Base-by-base conservation (phyloP, 2,888 invertebrate genomes). In the Trissonchulus latispiculum region DNA sequence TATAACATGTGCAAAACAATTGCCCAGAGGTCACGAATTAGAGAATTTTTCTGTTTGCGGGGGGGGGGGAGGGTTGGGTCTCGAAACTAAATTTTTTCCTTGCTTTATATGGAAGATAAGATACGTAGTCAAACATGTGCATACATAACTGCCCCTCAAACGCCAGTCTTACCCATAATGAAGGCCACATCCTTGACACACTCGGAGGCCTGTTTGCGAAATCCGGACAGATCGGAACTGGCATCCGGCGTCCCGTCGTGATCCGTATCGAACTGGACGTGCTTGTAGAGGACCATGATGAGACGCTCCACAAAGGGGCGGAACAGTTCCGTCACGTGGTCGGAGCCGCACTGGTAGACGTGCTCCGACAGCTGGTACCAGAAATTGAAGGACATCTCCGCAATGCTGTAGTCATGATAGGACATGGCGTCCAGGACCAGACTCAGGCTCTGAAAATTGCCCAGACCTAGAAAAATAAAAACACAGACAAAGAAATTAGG, bases 291-390 rank as follows among this genome's bases (percentile, higher is more conserved):
- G 0, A 93, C 91, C 72, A 90, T 89, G 3, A 96, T 90, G n/a
- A 96, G 86, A 79, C 94, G 87, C 84, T 94, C 92, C 74, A 96
- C 89, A 82, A 94, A 92, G 0, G 95, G 95, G 81, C 90, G 89
- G 84, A 96, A 97, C 48, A 90, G 85, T 69, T 88, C 88, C 0
- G 91, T 92, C n/a, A 93, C 83, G 0, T 89, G 88, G 78, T 91
- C 90, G 80, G 89, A 90, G 82, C 94, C 91, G 77, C 90, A 89
- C 79, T 92, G 90, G 84, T 95, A 97, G 1, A 99, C 86, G 80
- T 91, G 90, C 85, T 99, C 97, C 1, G 96, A 95, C 48, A 99
- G 85, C 35, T 92, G 89, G 85, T 94, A 96, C 99, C 99, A 99
- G 88, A 23, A 90, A 87, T 89, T 89, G 80, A 68, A 68, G 28